phyloP scores from a whole-genome alignment of 2,888 invertebrate species.

The Nezara viridula region DNA sequence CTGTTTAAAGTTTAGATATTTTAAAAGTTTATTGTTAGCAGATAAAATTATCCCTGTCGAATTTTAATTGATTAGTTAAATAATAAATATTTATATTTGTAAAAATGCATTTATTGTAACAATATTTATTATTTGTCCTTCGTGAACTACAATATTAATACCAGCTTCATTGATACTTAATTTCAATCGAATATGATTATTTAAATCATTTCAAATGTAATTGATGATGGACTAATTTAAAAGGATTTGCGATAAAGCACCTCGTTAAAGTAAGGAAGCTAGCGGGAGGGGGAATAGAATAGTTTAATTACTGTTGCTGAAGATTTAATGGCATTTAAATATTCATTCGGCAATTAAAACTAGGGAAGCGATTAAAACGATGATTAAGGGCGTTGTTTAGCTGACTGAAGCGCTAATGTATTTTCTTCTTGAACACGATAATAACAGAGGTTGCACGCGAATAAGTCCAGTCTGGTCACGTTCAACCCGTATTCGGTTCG shows the following conservation, averaged over 20 bases:
- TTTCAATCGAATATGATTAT: background rate
- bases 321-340: conserved; percentile 20
- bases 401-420: conserved; percentile 29
- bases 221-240: background rate
- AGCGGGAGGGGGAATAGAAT: background rate
- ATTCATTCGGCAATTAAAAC: conserved; percentile 16
- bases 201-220: background rate
- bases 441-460: background rate
- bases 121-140: too few relatives aligned
- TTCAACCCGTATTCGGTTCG: background rate
- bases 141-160: too few relatives aligned
- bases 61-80: too few relatives aligned
- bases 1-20: too few relatives aligned
- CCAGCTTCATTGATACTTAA: too few relatives aligned
- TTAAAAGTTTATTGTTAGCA: too few relatives aligned
- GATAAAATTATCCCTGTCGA: too few relatives aligned
- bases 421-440: background rate
- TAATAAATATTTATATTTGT: too few relatives aligned
- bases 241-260: background rate
- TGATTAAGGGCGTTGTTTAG: conserved; percentile 21
- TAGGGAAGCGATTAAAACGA: conserved; percentile 7
- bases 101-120: too few relatives aligned
- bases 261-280: background rate
- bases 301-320: conserved; percentile 2
- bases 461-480: conserved; percentile 12